phyloP scores from a whole-genome alignment of 2,888 invertebrate species.

The Eupithecia centaureata region DNA sequence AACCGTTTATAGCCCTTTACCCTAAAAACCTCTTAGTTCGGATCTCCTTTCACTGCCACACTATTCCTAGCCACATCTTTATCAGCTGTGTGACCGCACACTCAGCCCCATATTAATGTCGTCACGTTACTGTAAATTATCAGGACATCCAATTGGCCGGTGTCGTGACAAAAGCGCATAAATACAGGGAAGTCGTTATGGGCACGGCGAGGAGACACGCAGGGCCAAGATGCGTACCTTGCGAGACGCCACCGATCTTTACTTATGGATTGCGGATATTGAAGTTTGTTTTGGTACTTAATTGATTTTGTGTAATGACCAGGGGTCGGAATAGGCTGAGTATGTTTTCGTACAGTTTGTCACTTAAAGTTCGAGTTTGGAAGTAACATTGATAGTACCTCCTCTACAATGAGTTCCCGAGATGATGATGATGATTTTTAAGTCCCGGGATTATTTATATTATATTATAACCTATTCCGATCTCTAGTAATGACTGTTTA shows the following conservation, averaged over 20 bases:
- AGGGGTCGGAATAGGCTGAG: no score
- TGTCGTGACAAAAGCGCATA: conserved; percentile 79
- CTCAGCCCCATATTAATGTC: conserved; percentile 67
- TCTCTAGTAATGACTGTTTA: no score
- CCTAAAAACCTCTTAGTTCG: background rate
- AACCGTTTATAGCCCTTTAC: background rate
- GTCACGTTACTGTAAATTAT: conserved; percentile 78
- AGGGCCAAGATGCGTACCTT: conserved; percentile 64
- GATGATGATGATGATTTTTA: no score
- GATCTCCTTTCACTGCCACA: background rate
- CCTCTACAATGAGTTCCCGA: no score
- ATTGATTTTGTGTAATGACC: conserved; percentile 19
- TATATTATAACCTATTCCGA: no score
- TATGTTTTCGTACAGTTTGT: no score
- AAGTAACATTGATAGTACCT: no score
- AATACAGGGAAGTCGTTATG: conserved; percentile 71
- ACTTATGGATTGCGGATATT: conserved; percentile 28
- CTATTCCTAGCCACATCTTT: background rate
- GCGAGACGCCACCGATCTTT: conserved; percentile 52
- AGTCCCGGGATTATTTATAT: no score
- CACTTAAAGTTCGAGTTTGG: no score
- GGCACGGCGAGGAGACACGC: conserved; percentile 65
- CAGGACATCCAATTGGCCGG: conserved; percentile 76
- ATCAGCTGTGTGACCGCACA: conserved; percentile 41
- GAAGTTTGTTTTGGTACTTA: conserved; percentile 21